Evolutionary conservation across 2,888 invertebrate species (phyloP).

Genomic region (Clusia tigrina): DNA sequence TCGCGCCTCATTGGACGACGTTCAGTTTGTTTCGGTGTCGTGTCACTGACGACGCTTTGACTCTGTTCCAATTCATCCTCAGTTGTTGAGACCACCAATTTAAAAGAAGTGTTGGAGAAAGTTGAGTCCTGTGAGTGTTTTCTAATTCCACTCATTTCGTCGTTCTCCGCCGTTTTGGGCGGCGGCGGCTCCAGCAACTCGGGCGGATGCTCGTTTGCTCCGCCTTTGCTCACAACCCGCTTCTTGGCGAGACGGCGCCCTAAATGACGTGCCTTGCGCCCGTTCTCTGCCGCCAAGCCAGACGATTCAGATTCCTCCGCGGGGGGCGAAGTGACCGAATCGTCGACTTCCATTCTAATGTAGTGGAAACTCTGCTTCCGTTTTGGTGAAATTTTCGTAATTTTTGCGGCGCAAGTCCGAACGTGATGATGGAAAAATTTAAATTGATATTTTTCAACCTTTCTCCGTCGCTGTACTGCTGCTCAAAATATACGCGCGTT

Average conservation of each 20-base stretch:
- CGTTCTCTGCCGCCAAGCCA: slow-evolving; percentile 4
- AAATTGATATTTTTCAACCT: no score
- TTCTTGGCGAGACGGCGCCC: background rate
- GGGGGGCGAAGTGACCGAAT: slow-evolving; percentile 35
- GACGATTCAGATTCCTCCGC: background rate
- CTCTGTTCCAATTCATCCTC: slow-evolving; percentile 21
- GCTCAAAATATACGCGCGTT: no score
- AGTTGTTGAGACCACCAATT: slow-evolving; percentile 11
- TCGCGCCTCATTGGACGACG: background rate
- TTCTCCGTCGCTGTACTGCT: no score
- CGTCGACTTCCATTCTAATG: slow-evolving; percentile 53
- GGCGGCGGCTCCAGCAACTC: background rate
- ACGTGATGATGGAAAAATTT: no score
- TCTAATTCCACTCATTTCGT: slow-evolving; percentile 1
- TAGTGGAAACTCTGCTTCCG: slow-evolving; percentile 50
- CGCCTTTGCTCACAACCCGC: background rate
- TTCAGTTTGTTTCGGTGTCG: background rate
- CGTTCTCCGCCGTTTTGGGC: slow-evolving; percentile 7
- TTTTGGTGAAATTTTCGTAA: slow-evolving; percentile 52
- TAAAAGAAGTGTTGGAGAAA: slow-evolving; percentile 11
- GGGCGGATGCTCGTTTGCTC: background rate
- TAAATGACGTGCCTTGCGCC: background rate
- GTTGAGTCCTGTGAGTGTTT: background rate
- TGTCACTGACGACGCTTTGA: background rate
- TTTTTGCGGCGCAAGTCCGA: no score